phyloP scores from a whole-genome alignment of 2,113 vertebrate genomes.

The Chinchilla lanigera region DNA sequence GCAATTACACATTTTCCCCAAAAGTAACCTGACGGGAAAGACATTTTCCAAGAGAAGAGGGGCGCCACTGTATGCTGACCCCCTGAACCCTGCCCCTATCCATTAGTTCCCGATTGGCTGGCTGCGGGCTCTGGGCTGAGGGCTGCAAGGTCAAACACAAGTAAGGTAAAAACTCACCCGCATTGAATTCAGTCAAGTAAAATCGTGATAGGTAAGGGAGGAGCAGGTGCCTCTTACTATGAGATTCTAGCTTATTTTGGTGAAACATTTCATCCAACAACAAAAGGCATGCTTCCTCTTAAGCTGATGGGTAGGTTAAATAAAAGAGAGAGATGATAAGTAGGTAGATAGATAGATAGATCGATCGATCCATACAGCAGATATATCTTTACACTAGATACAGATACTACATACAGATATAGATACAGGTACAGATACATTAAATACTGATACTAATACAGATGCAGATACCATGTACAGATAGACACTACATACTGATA shows the following conservation, averaged over 20 bases:
- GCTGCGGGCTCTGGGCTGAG: not conserved
- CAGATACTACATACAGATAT: no score
- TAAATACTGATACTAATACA: no score
- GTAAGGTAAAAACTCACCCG: not conserved
- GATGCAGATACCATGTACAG: no score
- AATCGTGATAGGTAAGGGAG: accelerated
- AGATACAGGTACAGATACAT: no score
- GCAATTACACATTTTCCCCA: not conserved
- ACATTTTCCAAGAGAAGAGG: not conserved
- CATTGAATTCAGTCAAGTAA: not conserved
- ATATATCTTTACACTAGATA: not conserved
- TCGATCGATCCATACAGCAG: not conserved
- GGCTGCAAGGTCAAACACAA: not conserved
- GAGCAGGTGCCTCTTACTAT: accelerated
- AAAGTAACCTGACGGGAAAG: slow-evolving; percentile 64
- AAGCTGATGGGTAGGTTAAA: not conserved
- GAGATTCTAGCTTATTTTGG: not conserved
- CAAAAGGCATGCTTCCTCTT: not conserved
- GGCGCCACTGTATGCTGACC: not conserved
- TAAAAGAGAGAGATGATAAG: no score
- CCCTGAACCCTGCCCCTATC: not conserved
- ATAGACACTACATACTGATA: no score
- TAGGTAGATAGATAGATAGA: not conserved
- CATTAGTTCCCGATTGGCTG: not conserved
- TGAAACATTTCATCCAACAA: not conserved